Percentiles rank a stretch among this genome's conserved stretches.
Conservation (phyloP, 2,797 vertebrate genomes). For the Mionectes olivaceus region DNA sequence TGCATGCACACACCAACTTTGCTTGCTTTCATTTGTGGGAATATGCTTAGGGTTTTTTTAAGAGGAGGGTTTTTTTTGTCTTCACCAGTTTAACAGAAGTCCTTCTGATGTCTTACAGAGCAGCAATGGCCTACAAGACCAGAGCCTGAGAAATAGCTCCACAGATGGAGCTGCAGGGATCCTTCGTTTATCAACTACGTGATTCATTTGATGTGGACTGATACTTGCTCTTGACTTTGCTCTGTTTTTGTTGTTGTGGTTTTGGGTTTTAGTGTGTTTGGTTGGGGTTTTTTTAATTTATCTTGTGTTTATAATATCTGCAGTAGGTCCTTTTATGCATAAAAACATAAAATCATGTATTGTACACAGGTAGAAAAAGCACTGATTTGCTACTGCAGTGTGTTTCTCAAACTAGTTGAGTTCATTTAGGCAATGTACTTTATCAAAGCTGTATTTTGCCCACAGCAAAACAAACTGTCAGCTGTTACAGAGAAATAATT, state of each 20-base stretch:
- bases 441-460: conserved; percentile 18
- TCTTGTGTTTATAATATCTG: neutral
- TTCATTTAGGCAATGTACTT: neutral
- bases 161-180: neutral
- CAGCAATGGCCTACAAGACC: neutral
- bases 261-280: neutral
- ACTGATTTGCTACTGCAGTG: neutral
- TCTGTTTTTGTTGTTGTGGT: neutral
- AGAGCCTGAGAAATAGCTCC: neutral
- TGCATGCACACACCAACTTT: fast-evolving
- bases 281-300: neutral
- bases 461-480: neutral
- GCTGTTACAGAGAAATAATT: conserved; percentile 31
- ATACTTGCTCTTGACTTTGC: neutral
- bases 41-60: neutral
- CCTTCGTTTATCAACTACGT: neutral
- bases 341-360: neutral
- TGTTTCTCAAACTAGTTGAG: neutral
- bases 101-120: neutral
- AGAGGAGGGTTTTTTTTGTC: fast-evolving
- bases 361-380: neutral
- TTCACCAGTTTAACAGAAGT: neutral
- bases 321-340: neutral
- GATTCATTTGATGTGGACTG: neutral
- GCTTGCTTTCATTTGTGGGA: neutral